Evolutionary conservation across 2,113 vertebrate species (phyloP).

Genomic region (Anthoscopus minutus): DNA sequence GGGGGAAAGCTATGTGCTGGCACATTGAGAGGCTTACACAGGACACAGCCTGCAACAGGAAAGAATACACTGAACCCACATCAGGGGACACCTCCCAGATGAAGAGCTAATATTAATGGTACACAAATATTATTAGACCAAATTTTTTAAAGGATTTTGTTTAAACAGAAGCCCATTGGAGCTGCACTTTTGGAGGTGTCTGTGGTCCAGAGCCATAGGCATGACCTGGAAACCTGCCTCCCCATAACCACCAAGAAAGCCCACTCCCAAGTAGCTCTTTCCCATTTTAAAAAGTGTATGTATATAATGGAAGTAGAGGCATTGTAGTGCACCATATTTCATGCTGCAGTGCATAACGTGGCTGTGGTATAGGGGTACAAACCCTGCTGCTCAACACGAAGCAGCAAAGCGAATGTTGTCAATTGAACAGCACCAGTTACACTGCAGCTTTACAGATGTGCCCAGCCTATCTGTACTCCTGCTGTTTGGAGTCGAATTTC

Average conservation of each 20-base stretch:
- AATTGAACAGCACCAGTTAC: not conserved
- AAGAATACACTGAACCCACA: not conserved
- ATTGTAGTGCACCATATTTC: not conserved
- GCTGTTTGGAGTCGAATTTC: not conserved
- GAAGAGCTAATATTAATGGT: not conserved
- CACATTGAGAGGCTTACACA: not conserved
- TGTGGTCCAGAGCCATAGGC: not conserved
- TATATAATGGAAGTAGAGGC: not conserved
- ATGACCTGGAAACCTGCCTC: not conserved
- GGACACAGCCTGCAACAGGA: not conserved
- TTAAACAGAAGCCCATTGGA: not conserved
- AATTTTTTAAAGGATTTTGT: not conserved
- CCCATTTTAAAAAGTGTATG: not conserved
- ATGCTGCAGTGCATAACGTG: fast-evolving
- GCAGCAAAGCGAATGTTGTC: not conserved
- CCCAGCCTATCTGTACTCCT: not conserved
- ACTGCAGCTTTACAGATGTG: not conserved
- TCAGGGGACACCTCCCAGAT: not conserved
- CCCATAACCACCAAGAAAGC: not conserved
- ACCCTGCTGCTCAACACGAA: not conserved
- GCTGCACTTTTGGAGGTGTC: not conserved
- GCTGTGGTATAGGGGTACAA: not conserved
- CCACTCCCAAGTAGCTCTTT: not conserved
- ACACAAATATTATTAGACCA: not conserved
- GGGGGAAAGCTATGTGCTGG: not conserved